A percentile compares a stretch with the other conserved stretches of the same genome.
These are phyloP conservation scores for Asbolus verrucosus DNA, from an alignment of 1,140 invertebrate genomes.

Conservation along the genomic window DNA sequence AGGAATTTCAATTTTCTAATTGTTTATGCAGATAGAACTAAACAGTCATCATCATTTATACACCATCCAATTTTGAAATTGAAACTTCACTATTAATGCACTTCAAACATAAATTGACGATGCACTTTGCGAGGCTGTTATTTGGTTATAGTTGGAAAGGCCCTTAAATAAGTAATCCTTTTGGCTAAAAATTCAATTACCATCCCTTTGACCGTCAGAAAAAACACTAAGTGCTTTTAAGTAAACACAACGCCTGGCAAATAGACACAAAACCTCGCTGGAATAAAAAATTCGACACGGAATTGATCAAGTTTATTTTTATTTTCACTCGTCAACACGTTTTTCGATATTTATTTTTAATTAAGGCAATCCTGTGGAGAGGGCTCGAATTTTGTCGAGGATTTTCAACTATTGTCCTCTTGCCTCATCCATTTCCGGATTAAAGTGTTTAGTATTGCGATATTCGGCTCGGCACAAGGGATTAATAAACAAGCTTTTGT, in stretches of 20 bases:
- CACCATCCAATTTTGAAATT: background rate
- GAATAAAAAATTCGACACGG: conserved; percentile 16
- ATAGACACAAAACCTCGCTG: background rate
- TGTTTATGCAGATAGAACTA: background rate
- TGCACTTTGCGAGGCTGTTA: conserved; percentile 2
- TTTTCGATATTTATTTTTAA: conserved; percentile 16
- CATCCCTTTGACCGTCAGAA: conserved; percentile 6
- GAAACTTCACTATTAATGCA: background rate
- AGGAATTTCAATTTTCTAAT: conserved; percentile 2
- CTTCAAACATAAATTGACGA: background rate
- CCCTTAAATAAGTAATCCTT: conserved; percentile 24
- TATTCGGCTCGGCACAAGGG: background rate
- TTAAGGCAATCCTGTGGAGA: background rate
- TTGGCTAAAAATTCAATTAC: conserved; percentile 33
- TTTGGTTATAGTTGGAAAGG: conserved; percentile 7
- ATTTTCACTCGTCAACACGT: background rate
- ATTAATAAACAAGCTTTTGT: conserved; percentile 6
- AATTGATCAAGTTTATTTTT: conserved; percentile 1
- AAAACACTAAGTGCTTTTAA: conserved; percentile 29
- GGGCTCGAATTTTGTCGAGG: background rate
- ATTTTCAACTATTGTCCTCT: conserved; percentile 10
- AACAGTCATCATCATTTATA: background rate
- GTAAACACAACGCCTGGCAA: conserved; percentile 29
- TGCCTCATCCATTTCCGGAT: conserved; percentile 1
- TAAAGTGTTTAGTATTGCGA: conserved; percentile 3